Conservation (phyloP, 2,888 invertebrate genomes). For the Dasypogon diadema region DNA sequence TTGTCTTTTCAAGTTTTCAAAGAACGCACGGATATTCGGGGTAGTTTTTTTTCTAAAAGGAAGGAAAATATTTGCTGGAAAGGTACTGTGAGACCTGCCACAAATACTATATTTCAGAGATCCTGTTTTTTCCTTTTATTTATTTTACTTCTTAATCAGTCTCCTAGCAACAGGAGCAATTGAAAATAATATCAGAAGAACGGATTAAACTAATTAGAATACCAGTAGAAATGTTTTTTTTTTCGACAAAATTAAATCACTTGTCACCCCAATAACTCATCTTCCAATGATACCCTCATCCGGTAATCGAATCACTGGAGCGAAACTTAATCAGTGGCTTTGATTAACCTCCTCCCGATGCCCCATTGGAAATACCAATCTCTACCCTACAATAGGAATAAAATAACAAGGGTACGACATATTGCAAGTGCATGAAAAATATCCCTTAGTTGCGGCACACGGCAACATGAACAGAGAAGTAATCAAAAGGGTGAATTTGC, state of each 20-base stretch:
- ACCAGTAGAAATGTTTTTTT: too few species aligned
- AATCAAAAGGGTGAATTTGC: not conserved
- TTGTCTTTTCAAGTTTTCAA: too few species aligned
- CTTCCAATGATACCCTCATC: constrained; percentile 30
- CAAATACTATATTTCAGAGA: too few species aligned
- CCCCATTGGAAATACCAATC: not conserved
- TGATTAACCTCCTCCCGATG: constrained; percentile 20
- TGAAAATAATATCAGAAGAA: too few species aligned
- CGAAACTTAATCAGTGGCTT: constrained; percentile 23
- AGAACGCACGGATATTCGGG: too few species aligned
- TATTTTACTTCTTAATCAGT: too few species aligned
- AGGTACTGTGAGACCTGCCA: too few species aligned
- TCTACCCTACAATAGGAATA: not conserved
- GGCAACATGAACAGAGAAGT: not conserved
- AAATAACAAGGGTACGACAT: not conserved
- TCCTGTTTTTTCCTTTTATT: too few species aligned
- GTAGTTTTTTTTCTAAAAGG: too few species aligned
- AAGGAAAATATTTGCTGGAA: too few species aligned
- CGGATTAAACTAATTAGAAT: too few species aligned
- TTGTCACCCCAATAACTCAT: constrained; percentile 34
- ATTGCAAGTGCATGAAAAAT: not conserved
- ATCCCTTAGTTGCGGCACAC: not conserved
- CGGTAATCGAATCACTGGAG: constrained; percentile 19
- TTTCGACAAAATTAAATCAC: constrained; percentile 12
- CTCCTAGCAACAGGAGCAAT: too few species aligned